phyloP scores from a whole-genome alignment of 2,797 vertebrate genomes.

The Neopelma chrysocephalum region DNA sequence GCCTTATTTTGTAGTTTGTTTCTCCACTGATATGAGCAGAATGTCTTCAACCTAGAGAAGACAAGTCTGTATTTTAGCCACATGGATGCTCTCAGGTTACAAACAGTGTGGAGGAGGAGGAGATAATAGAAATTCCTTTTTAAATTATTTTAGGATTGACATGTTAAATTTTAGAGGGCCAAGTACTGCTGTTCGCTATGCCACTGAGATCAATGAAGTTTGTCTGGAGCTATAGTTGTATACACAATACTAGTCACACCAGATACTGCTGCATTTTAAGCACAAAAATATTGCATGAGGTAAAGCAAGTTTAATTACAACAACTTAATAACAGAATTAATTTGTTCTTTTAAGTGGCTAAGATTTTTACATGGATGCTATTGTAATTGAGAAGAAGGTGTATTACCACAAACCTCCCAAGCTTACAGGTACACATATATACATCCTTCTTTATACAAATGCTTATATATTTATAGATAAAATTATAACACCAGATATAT shows the following conservation, averaged over 20 bases:
- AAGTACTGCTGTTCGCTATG: background rate
- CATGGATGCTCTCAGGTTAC: slow-evolving; percentile 40
- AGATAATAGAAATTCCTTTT: background rate
- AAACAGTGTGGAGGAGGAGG: background rate
- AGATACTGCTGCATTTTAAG: background rate
- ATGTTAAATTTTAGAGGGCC: background rate
- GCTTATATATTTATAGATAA: background rate
- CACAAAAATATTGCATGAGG: background rate
- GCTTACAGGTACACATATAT: background rate
- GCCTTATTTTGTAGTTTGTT: slow-evolving; percentile 68
- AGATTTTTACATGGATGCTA: background rate
- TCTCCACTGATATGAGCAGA: slow-evolving; percentile 43
- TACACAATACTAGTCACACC: background rate
- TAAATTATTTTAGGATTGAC: slow-evolving; percentile 13
- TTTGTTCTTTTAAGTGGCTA: background rate
- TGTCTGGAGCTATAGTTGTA: background rate
- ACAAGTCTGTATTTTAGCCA: slow-evolving; percentile 22
- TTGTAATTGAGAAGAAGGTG: background rate
- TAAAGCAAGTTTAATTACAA: background rate
- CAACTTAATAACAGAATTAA: background rate
- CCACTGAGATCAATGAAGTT: background rate
- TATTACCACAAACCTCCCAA: background rate
- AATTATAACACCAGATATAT: background rate
- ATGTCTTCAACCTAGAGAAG: slow-evolving; percentile 51
- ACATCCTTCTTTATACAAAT: background rate